A percentile compares a stretch with the other conserved stretches of the same genome.
Evolutionary conservation across 2,888 invertebrate genomes (phyloP).

Genomic region (Lucinisca nassula): DNA sequence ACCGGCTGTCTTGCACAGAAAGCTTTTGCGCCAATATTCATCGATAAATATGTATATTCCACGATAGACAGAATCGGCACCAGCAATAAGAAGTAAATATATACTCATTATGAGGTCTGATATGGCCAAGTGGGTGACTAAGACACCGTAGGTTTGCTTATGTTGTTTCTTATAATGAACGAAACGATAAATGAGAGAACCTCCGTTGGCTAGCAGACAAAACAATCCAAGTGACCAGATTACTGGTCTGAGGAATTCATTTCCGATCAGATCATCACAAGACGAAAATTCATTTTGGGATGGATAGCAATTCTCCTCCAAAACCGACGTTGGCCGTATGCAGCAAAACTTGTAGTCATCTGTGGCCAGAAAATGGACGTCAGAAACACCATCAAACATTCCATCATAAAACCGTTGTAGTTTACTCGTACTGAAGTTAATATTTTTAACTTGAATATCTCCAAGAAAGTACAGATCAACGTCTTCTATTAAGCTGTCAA

Average conservation of each 20-base stretch:
- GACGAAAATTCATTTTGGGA: conserved; percentile 69
- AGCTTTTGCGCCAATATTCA: conserved; percentile 70
- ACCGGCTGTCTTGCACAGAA: conserved; percentile 69
- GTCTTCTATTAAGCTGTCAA: conserved; percentile 19
- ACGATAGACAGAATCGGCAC: conserved; percentile 69
- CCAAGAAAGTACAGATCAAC: conserved; percentile 38
- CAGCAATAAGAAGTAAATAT: conserved; percentile 65
- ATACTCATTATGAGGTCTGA: conserved; percentile 47
- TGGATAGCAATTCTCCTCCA: conserved; percentile 55
- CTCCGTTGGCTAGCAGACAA: conserved; percentile 59
- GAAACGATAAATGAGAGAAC: conserved; percentile 55
- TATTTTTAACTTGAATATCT: conserved; percentile 14
- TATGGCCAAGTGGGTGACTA: conserved; percentile 50
- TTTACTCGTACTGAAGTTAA: conserved; percentile 38
- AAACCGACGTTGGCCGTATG: conserved; percentile 29
- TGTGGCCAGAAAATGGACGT: conserved; percentile 18
- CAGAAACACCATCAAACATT: conserved; percentile 32
- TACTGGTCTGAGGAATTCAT: conserved; percentile 43
- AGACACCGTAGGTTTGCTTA: conserved; percentile 52
- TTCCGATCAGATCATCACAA: conserved; percentile 70
- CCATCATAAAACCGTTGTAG: conserved; percentile 32
- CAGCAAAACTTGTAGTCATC: conserved; percentile 56
- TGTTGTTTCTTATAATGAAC: conserved; percentile 25
- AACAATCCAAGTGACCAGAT: conserved; percentile 66
- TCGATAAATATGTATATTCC: conserved; percentile 50